Base-by-base conservation (phyloP, 2,888 invertebrate species). In the Chymomyza fuscimana region DNA sequence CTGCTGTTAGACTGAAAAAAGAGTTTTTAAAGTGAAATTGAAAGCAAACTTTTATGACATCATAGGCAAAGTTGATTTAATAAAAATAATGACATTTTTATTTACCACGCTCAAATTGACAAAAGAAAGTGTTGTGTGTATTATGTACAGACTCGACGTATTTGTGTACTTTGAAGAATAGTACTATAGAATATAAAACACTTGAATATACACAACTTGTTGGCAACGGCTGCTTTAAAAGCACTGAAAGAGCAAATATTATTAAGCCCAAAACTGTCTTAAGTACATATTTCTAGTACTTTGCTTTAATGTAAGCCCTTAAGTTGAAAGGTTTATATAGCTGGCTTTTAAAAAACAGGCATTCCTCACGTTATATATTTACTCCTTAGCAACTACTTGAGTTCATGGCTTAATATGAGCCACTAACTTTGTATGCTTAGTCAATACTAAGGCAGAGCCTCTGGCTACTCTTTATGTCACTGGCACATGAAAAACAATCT, bases 401-500 rank as follows among this genome's bases (percentile, higher is more conserved):
- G 40, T 46, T 46, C 40, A 46, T 12, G 40, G 40, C 40, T 46
- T 46, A 46, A 46, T 46, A 46, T 15, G 40, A 46, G 40, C 40
- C 12, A 46, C 40, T 46, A 46, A 10, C 5, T 46, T 46, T 12
- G 40, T 46, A 12, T 46, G 40, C 40, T 46, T 46, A 46, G 40
- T 10, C 40, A 46, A 46, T 46, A 12, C 12, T 46, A 12, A 46
- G 12, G 40, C 12, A 10, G 12, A 46, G 40, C 40, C 12, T 46
- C 40, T 46, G 40, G 40, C 40, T 46, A 7, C 40, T 15, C 40
- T 46, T 46, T 46, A 46, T 46, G 40, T 46, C 40, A 46, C 40
- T 46, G 40, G 40, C 40, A 46, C 40, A 46, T 46, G 40, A 29
- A 68, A 72, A 73, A 72, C 64, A 75, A 82, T 80, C 76, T 72